These are phyloP conservation scores for Halcyon senegalensis DNA, from an alignment of 2,113 vertebrate species.

Conservation along the genomic window DNA sequence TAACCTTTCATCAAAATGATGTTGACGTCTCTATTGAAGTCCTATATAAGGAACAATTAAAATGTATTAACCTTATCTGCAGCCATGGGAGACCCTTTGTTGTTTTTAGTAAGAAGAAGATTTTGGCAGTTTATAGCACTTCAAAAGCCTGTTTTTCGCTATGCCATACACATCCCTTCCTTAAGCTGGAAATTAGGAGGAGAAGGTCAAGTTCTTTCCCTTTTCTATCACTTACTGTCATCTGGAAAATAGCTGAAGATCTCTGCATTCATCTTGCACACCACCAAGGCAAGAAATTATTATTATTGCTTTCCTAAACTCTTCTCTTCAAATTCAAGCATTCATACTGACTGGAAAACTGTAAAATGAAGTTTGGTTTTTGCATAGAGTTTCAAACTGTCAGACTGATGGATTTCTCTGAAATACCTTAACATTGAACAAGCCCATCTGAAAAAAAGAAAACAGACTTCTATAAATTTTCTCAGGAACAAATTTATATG, in stretches of 20 bases:
- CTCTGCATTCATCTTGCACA: background rate
- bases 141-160: background rate
- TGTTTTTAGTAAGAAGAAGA: background rate
- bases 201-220: background rate
- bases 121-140: background rate
- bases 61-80: background rate
- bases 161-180: fast-evolving
- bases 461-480: background rate
- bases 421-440: background rate
- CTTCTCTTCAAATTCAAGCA: background rate
- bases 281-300: background rate
- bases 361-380: background rate
- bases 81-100: background rate
- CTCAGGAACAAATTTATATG: background rate
- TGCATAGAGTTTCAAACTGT: background rate
- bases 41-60: background rate
- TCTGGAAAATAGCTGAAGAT: background rate
- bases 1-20: background rate
- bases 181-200: background rate
- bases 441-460: background rate
- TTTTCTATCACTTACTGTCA: background rate
- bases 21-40: background rate
- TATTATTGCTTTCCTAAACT: background rate
- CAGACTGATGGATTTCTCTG: background rate
- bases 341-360: background rate